These are phyloP conservation scores for Stratiolaelaps scimitus DNA, from an alignment of 1,140 invertebrate species.

Conservation along the genomic window DNA sequence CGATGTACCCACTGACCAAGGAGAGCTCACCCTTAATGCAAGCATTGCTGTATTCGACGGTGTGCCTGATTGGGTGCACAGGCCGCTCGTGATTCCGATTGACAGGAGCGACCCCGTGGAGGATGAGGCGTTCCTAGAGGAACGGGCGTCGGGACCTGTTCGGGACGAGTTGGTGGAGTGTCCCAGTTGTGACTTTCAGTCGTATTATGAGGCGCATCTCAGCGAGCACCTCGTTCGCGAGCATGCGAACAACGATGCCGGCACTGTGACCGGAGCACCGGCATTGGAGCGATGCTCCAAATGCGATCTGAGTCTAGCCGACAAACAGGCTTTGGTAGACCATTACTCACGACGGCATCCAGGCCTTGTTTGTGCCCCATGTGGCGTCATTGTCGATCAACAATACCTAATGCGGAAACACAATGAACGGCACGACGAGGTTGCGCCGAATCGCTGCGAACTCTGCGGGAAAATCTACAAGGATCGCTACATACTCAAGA, in stretches of 20 bases:
- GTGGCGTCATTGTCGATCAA: constrained; percentile 3
- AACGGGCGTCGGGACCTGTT: neutral
- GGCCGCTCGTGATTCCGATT: neutral
- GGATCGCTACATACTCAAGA: constrained; percentile 10
- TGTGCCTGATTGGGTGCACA: neutral
- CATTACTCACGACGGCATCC: neutral
- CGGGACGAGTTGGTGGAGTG: neutral
- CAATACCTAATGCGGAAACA: neutral
- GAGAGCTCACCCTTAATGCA: constrained; percentile 6
- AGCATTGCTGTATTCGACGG: constrained; percentile 2
- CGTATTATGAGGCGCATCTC: constrained; percentile 10
- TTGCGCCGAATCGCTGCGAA: neutral
- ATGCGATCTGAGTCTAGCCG: neutral
- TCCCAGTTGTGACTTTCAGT: neutral
- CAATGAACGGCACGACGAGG: constrained; percentile 1
- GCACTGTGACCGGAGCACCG: neutral
- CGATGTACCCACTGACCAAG: constrained; percentile 1
- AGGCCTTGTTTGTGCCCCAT: neutral
- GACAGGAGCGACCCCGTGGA: neutral
- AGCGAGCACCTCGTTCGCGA: neutral
- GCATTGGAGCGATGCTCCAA: neutral
- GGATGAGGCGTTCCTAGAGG: neutral
- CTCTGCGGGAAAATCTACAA: constrained; percentile 20
- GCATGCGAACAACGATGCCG: neutral
- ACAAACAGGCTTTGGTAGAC: neutral